These are phyloP conservation scores for Microvelia longipes DNA, from an alignment of 1,140 invertebrate genomes.

Conservation along the genomic window DNA sequence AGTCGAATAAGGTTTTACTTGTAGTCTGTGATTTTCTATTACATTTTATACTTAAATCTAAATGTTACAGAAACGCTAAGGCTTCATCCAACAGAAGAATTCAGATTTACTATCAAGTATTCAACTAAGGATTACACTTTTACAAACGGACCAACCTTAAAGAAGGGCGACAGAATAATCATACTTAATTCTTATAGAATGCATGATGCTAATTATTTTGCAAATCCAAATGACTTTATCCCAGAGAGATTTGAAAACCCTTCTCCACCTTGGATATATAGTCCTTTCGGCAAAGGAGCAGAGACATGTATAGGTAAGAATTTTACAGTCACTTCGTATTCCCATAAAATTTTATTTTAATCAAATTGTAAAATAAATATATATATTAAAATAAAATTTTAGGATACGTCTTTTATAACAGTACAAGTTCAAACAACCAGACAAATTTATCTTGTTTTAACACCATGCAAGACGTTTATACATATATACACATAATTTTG, in stretches of 20 bases:
- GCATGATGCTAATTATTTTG: conserved; percentile 39
- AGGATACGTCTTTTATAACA: too few species aligned
- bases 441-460: too few species aligned
- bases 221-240: conserved; percentile 35
- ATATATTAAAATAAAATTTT: too few species aligned
- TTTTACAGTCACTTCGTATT: too few species aligned
- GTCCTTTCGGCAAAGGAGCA: conserved; percentile 46
- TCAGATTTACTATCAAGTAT: conserved; percentile 30
- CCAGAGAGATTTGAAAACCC: conserved; percentile 38
- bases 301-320: conserved; percentile 43
- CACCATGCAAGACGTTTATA: too few species aligned
- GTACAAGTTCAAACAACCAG: too few species aligned
- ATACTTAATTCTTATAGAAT: conserved; percentile 41
- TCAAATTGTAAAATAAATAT: too few species aligned
- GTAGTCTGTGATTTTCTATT: too few species aligned
- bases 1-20: too few species aligned
- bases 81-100: conserved; percentile 32
- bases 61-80: conserved; percentile 42
- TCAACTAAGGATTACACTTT: conserved; percentile 34
- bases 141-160: conserved; percentile 29
- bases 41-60: too few species aligned
- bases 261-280: conserved; percentile 23
- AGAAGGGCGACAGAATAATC: conserved; percentile 36
- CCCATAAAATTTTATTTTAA: too few species aligned
- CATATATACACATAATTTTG: too few species aligned